phyloP scores from a whole-genome alignment of 2,113 vertebrate species.

The Papio anubis region DNA sequence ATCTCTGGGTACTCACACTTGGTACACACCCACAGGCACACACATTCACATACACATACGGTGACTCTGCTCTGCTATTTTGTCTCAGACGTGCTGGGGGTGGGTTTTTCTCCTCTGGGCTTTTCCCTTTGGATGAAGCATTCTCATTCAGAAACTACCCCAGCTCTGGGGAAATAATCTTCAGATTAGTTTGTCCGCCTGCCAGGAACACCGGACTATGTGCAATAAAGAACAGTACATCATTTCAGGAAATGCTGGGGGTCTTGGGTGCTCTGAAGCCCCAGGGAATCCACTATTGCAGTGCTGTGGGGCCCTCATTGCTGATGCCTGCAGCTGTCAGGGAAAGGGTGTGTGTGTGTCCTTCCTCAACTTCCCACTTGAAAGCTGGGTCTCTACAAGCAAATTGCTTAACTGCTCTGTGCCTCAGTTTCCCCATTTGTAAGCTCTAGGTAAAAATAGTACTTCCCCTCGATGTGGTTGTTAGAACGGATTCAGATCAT shows the following conservation, averaged over 20 bases:
- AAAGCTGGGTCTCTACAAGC: background rate
- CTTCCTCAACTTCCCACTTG: background rate
- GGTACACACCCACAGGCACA: background rate
- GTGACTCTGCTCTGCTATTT: background rate
- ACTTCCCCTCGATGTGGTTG: background rate
- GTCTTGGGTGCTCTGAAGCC: background rate
- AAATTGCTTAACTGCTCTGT: background rate
- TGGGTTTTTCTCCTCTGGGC: background rate
- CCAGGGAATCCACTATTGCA: background rate
- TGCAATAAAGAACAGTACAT: background rate
- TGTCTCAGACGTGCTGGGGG: background rate
- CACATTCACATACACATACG: too few relatives aligned
- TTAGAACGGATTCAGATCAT: background rate
- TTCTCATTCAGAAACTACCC: background rate
- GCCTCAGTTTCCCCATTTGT: background rate
- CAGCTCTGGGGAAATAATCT: constrained; percentile 18
- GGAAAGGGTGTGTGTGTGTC: background rate
- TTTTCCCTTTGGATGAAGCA: background rate
- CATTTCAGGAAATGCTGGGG: background rate
- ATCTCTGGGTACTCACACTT: background rate
- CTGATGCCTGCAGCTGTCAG: background rate
- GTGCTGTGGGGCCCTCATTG: background rate
- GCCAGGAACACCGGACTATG: background rate
- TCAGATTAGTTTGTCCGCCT: background rate
- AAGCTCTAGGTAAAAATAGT: background rate